Evolutionary conservation across 64 coral and sea anemone genomes (phyloP).

Genomic region (Montipora sp.): DNA sequence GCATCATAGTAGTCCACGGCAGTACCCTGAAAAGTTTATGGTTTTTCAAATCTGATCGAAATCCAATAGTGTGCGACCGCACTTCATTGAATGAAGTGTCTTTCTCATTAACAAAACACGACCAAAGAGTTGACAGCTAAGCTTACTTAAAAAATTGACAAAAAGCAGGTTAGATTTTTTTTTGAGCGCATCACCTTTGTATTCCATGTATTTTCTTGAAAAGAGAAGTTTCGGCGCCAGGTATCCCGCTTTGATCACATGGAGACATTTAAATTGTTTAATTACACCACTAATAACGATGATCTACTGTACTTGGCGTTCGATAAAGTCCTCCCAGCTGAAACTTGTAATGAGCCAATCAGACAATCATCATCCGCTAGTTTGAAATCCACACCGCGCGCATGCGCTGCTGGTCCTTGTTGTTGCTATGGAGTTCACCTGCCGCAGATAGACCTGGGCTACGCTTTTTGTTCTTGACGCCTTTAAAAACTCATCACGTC

Average conservation of each 20-base stretch:
- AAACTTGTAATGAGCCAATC: conserved; percentile 57
- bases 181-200: neutral
- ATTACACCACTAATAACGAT: conserved; percentile 66
- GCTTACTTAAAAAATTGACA: neutral
- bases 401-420: conserved; percentile 49
- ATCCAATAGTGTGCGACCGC: neutral
- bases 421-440: conserved; percentile 93
- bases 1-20: neutral
- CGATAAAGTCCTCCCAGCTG: conserved; percentile 27
- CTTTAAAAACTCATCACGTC: conserved; percentile 80
- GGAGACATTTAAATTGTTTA: conserved; percentile 66
- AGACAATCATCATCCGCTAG: conserved; percentile 10
- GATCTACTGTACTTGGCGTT: neutral
- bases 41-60: neutral
- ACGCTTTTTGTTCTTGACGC: conserved; percentile 67
- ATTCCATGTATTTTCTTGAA: neutral
- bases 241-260: conserved; percentile 1
- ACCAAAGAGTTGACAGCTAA: neutral
- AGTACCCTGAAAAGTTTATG: conserved; percentile 14
- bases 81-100: neutral
- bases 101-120: neutral
- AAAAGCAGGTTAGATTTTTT: neutral
- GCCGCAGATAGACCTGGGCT: conserved; percentile 45
- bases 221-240: conserved; percentile 4
- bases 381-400: conserved; percentile 59